phyloP scores from a whole-genome alignment of 2,113 vertebrate genomes.

The Acrocephalus arundinaceus region DNA sequence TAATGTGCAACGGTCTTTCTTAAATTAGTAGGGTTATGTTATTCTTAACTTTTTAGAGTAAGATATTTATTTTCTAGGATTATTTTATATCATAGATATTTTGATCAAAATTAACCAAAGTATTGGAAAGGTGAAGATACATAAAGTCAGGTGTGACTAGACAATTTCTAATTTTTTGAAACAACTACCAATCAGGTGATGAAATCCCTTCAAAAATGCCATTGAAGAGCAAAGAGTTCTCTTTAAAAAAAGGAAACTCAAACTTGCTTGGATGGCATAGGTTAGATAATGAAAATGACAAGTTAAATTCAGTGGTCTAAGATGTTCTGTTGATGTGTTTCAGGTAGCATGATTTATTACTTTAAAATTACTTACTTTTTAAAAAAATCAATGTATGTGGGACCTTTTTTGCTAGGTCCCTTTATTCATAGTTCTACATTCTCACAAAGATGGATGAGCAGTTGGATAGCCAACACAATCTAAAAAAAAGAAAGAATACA shows the following conservation, averaged over 20 bases:
- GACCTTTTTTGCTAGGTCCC: neutral
- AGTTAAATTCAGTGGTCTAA: neutral
- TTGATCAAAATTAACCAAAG: neutral
- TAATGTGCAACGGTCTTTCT: neutral
- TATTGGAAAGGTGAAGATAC: neutral
- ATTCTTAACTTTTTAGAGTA: neutral
- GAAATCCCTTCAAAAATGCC: neutral
- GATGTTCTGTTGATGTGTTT: neutral
- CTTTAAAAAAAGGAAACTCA: neutral
- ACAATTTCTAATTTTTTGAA: neutral
- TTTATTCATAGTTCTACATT: neutral
- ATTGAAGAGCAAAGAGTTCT: neutral
- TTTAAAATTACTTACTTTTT: neutral
- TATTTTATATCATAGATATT: neutral
- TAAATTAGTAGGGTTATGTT: neutral
- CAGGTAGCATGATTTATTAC: neutral
- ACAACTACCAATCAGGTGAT: neutral
- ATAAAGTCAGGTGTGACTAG: neutral
- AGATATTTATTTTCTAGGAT: neutral
- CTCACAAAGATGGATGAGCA: neutral
- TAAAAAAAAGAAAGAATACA: no score
- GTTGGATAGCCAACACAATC: neutral
- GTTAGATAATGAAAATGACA: neutral
- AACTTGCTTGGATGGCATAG: neutral
- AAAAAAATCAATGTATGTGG: neutral